Evolutionary conservation across 2,888 invertebrate genomes (phyloP).

Genomic region (Autographa gamma): DNA sequence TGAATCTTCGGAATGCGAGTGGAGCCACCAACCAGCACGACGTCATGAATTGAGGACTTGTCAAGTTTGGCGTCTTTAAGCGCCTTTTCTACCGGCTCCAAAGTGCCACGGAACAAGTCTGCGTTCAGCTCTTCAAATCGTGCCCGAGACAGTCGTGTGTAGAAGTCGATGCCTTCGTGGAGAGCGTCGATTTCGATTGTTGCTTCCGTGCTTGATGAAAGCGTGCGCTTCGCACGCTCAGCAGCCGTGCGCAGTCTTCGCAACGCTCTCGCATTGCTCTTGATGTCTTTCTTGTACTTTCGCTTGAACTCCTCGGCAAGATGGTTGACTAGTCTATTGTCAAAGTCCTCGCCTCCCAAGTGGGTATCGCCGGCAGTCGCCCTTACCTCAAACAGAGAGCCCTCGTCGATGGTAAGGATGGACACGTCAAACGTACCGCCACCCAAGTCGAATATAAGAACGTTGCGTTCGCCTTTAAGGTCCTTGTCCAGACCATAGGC

Average conservation of each 20-base stretch:
- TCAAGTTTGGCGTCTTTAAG: conserved; percentile 94
- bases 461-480: conserved; percentile 90
- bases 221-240: conserved; percentile 93
- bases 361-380: conserved; percentile 96
- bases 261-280: conserved; percentile 90
- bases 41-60: conserved; percentile 93
- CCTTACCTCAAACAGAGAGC: conserved; percentile 93
- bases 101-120: conserved; percentile 92
- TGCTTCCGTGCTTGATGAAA: conserved; percentile 93
- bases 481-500: conserved; percentile 93
- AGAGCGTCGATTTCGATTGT: conserved; percentile 93
- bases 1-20: conserved; percentile 95
- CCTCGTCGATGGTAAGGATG: conserved; percentile 94
- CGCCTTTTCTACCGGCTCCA: conserved; percentile 94
- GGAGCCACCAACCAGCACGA: conserved; percentile 95
- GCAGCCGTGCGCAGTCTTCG: conserved; percentile 93
- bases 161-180: conserved; percentile 91
- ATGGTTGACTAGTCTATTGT: conserved; percentile 91
- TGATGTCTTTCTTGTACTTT: conserved; percentile 92
- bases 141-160: conserved; percentile 92
- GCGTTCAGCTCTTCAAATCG: conserved; percentile 93
- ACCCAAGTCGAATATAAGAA: conserved; percentile 91
- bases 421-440: conserved; percentile 95
- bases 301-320: conserved; percentile 92
- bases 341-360: conserved; percentile 93